Percentiles rank a stretch among this genome's conserved stretches.
phyloP scores from a whole-genome alignment of 2,888 invertebrate genomes.

The Blastobasis lacticolella region DNA sequence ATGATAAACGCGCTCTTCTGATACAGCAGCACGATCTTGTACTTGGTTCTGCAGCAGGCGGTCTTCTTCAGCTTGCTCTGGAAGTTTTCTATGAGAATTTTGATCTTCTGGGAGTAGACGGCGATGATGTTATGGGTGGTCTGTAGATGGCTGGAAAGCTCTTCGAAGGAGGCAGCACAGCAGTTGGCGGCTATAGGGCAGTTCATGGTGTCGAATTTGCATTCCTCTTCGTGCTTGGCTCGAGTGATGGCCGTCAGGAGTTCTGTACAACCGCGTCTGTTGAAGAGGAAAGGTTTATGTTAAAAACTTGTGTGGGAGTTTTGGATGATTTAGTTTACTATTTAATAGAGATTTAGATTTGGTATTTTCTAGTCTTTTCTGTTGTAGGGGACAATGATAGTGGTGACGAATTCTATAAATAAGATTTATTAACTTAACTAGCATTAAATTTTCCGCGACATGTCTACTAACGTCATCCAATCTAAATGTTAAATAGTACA shows the following conservation, averaged over 20 bases:
- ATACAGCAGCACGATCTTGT: constrained; percentile 60
- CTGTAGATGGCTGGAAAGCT: constrained; percentile 56
- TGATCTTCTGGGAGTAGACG: constrained; percentile 66
- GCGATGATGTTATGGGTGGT: constrained; percentile 59
- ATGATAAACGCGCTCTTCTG: constrained; percentile 67
- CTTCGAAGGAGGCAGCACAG: constrained; percentile 57
- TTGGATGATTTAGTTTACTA: background rate
- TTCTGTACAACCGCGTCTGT: constrained; percentile 65
- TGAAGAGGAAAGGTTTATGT: constrained; percentile 18
- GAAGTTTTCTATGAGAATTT: constrained; percentile 67
- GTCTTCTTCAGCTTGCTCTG: constrained; percentile 65
- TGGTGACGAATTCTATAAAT: too few species aligned
- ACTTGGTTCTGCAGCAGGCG: constrained; percentile 64
- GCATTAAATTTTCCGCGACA: too few species aligned
- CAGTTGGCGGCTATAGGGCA: constrained; percentile 65
- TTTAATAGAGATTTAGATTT: too few species aligned
- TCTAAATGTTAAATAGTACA: too few species aligned
- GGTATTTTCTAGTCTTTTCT: too few species aligned
- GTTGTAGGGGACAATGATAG: too few species aligned
- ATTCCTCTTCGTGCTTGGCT: constrained; percentile 61
- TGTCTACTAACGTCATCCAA: too few species aligned
- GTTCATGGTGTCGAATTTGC: constrained; percentile 61
- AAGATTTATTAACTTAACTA: too few species aligned
- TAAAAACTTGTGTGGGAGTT: background rate
- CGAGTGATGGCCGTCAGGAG: constrained; percentile 52